Percentiles rank a stretch among this genome's conserved stretches.
phyloP scores from a whole-genome alignment of 2,888 invertebrate species.

The Drosophila parthenogenetica region DNA sequence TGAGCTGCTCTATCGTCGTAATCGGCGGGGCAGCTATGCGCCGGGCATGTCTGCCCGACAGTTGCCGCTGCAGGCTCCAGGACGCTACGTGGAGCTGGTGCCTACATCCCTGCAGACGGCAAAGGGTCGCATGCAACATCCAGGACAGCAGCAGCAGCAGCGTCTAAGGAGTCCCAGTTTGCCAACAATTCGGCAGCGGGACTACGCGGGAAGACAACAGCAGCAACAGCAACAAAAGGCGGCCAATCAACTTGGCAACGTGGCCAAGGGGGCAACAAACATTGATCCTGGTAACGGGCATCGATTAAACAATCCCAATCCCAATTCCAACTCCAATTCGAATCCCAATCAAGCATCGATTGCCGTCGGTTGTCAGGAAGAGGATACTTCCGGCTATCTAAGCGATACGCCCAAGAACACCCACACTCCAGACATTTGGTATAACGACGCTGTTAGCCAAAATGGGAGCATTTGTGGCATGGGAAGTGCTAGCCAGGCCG shows the following conservation, averaged over 20 bases:
- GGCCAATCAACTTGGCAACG: conserved; percentile 47
- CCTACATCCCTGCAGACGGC: conserved; percentile 80
- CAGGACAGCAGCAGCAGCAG: conserved; percentile 64
- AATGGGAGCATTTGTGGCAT: conserved; percentile 76
- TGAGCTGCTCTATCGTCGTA: conserved; percentile 58
- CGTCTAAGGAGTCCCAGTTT: conserved; percentile 88
- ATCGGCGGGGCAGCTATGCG: conserved; percentile 64
- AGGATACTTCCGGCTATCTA: conserved; percentile 93
- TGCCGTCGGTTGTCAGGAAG: conserved; percentile 86
- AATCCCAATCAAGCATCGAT: conserved; percentile 35
- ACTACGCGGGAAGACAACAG: conserved; percentile 49
- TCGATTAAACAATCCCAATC: conserved; percentile 80
- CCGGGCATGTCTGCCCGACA: conserved; percentile 70
- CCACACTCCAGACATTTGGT: conserved; percentile 86
- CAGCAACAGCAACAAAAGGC: conserved; percentile 58
- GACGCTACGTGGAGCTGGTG: conserved; percentile 71
- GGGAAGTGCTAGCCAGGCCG: conserved; percentile 61
- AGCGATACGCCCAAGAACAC: conserved; percentile 89
- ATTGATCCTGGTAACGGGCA: conserved; percentile 43
- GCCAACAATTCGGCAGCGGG: conserved; percentile 87
- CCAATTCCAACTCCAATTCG: conserved; percentile 57
- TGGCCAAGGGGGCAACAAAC: conserved; percentile 28
- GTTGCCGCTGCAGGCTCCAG: conserved; percentile 43
- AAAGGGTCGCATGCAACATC: conserved; percentile 81
- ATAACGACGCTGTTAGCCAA: conserved; percentile 81